These are phyloP conservation scores for Chaenocephalus aceratus DNA, from an alignment of 2,113 vertebrate species.

Conservation along the genomic window DNA sequence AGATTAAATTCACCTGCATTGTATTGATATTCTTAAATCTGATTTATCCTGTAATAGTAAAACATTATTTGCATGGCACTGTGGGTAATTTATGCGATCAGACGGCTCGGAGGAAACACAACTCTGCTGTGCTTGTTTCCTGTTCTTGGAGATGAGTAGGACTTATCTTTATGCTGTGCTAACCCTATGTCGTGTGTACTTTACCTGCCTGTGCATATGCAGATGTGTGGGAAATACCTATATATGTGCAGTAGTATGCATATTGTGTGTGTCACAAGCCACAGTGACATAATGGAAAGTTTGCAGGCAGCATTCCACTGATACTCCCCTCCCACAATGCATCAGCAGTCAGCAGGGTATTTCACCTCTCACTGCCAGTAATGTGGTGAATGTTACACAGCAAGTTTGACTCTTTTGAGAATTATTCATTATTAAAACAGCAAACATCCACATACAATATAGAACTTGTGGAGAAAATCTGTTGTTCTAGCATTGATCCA, in stretches of 20 bases:
- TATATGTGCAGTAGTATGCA: slow-evolving; percentile 32
- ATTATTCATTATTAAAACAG: not conserved
- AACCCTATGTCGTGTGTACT: slow-evolving; percentile 1
- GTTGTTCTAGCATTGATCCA: not conserved
- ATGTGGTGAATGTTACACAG: slow-evolving; percentile 37
- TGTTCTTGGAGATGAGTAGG: slow-evolving; percentile 33
- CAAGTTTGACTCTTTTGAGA: not conserved
- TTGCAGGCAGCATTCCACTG: slow-evolving; percentile 55
- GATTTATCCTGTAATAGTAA: too few relatives aligned
- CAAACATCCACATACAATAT: not conserved
- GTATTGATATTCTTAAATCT: not conserved
- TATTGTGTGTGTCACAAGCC: slow-evolving; percentile 4
- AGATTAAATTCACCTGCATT: not conserved
- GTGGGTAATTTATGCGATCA: not conserved
- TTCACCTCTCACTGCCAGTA: slow-evolving; percentile 79
- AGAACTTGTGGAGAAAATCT: not conserved
- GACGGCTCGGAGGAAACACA: slow-evolving; percentile 29
- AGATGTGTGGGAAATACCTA: slow-evolving; percentile 13
- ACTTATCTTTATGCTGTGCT: not conserved
- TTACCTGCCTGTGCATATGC: not conserved
- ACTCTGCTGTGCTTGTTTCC: slow-evolving; percentile 42
- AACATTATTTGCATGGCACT: too few relatives aligned
- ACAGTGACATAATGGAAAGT: slow-evolving; percentile 66
- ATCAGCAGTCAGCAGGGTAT: slow-evolving; percentile 78
- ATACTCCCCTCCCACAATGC: slow-evolving; percentile 69